These are phyloP conservation scores for Xenotilapia caudafasciata DNA, from an alignment of 2,113 vertebrate species.

Conservation along the genomic window DNA sequence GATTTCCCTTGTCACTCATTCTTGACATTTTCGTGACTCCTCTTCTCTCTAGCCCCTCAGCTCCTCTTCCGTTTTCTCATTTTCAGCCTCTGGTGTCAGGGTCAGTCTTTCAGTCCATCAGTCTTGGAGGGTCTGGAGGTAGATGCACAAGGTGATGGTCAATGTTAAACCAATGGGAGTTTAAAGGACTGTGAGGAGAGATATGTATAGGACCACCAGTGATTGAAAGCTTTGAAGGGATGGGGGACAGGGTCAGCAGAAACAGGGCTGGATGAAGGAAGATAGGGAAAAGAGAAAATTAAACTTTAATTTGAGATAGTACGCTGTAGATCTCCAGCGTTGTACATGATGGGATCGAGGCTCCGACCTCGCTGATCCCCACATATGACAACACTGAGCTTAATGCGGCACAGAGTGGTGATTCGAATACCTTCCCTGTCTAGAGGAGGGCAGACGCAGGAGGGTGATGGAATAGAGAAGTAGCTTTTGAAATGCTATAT, in stretches of 20 bases:
- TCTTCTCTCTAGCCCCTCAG: neutral
- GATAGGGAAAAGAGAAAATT: neutral
- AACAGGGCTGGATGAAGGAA: neutral
- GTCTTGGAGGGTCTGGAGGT: neutral
- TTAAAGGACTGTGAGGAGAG: neutral
- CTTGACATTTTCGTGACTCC: slow-evolving; percentile 3
- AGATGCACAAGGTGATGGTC: slow-evolving; percentile 5
- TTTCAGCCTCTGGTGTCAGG: neutral
- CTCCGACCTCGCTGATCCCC: neutral
- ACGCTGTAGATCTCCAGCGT: neutral
- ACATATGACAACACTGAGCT: neutral
- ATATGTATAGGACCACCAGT: neutral
- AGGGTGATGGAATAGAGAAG: neutral
- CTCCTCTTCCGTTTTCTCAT: neutral
- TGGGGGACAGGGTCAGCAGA: neutral
- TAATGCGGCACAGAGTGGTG: neutral
- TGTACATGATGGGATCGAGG: neutral
- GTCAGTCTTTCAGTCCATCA: neutral
- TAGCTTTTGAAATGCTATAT: neutral
- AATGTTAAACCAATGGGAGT: slow-evolving; percentile 7
- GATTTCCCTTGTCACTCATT: slow-evolving; percentile 22
- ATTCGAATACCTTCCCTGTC: neutral
- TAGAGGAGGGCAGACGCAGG: neutral
- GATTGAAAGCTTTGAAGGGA: slow-evolving; percentile 4
- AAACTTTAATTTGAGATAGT: neutral